Evolutionary conservation across 2,888 invertebrate species (phyloP), one percentile per base, ranked within the genome.

Genomic region (Volucella zonaria): DNA sequence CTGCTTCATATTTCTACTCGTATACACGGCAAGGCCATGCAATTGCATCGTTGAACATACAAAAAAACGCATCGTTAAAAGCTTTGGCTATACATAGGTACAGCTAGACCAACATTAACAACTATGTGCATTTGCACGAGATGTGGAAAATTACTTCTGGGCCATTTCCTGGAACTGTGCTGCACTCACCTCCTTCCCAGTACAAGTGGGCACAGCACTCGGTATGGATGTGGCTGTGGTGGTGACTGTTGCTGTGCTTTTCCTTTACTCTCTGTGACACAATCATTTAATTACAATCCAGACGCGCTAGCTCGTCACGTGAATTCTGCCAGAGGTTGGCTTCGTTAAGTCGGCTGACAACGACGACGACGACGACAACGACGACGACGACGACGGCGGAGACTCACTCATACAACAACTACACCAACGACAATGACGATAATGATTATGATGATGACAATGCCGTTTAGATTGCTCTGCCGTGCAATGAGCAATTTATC

Each of bases 81-180:
- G 31, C 31, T 31, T 31, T 31, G 31, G 31, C 31, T 31, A 31
- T n/a, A n/a, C n/a, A n/a, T 31, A 31, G 31, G 6, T 31, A 31
- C 31, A 31, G 31, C 31, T 31, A 31, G 31, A 31, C 6, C 1
- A 31, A 61, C 40, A 42, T 49, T 18, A 12, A 51, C 15, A 56
- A 31, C 2, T 43, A 12, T 18, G 11, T 9, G 49, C 40, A 61
- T 14, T 31, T 54, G 78, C 74, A 75, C 73, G 66, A 59, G 79
- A 83, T 83, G 70, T 83, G 83, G 83, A 83, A 83, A 83, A 83
- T 61, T 83, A 83, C 83, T 79, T 79, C 70, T 71, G 83, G 47
- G 66, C 49, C 66, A 71, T 75, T 83, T 83, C 79, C 79, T 79
- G 66, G 66, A 79, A 76, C 56, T 51, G 43, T 40, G 47, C 15